Evolutionary conservation across 23 tunicate genomes (phyloP).

Genomic region (Corella eumyota): DNA sequence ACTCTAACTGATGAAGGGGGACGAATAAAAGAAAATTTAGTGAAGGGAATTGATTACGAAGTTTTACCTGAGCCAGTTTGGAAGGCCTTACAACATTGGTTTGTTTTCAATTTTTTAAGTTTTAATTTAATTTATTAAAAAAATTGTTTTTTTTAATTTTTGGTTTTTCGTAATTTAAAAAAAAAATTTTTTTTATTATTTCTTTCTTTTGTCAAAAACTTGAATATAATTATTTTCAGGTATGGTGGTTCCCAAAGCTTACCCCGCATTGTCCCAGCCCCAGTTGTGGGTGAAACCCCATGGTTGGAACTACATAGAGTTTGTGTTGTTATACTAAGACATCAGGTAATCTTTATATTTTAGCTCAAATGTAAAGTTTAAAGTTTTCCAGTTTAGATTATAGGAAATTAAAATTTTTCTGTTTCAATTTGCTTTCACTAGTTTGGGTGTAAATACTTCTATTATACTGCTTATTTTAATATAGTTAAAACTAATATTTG

Average conservation of each 20-base stretch:
- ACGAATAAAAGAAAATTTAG: constrained; percentile 38
- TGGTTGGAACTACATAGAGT: constrained; percentile 72
- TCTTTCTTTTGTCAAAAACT: neutral
- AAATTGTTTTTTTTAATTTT: neutral
- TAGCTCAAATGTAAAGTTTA: too few species aligned
- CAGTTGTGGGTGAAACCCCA: constrained; percentile 36
- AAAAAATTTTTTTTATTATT: too few species aligned
- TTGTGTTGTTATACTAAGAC: constrained; percentile 52
- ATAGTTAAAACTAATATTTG: too few species aligned
- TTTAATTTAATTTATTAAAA: neutral
- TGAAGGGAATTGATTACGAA: constrained; percentile 41
- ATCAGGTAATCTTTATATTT: constrained; percentile 60
- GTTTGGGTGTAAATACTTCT: too few species aligned
- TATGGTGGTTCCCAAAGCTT: constrained; percentile 66
- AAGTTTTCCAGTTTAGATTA: too few species aligned
- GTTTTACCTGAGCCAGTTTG: constrained; percentile 78
- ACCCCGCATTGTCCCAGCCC: constrained; percentile 84
- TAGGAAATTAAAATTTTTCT: too few species aligned
- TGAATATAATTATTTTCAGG: constrained; percentile 23
- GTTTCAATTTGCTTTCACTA: too few species aligned
- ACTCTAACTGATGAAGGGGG: constrained; percentile 95
- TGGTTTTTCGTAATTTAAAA: neutral
- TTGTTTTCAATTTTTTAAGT: neutral
- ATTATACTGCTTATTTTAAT: too few species aligned
- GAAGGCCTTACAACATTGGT: constrained; percentile 84